These are phyloP conservation scores for Zoanthus sansibaricus DNA, from an alignment of 92 coral and sea anemone species.

Conservation along the genomic window DNA sequence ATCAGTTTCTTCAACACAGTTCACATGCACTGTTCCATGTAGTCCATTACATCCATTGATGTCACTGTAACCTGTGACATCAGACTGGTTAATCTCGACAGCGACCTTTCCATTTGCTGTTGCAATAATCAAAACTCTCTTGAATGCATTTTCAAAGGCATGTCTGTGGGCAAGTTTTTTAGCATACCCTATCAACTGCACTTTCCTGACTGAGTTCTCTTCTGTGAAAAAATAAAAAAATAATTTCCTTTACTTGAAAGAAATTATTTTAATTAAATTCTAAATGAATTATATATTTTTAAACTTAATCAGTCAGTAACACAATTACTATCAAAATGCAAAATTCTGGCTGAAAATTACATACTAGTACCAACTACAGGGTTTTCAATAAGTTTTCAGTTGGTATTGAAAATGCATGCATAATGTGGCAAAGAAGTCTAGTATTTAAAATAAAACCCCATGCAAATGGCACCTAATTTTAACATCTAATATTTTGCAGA, in stretches of 20 bases:
- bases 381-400: no score
- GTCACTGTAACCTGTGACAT: conserved; percentile 44
- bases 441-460: no score
- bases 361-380: no score
- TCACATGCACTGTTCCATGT: conserved; percentile 71
- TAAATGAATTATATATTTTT: not conserved
- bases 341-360: no score
- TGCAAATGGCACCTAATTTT: no score
- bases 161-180: conserved; percentile 87
- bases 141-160: conserved; percentile 87
- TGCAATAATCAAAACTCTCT: conserved; percentile 71
- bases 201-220: conserved; percentile 65
- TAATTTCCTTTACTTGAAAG: not conserved
- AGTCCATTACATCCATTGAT: conserved; percentile 31
- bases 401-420: no score
- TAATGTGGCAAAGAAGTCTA: no score
- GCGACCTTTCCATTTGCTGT: conserved; percentile 83
- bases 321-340: no score
- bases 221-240: conserved; percentile 46
- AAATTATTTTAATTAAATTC: not conserved
- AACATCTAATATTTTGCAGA: no score
- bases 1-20: conserved; percentile 56
- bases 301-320: no score
- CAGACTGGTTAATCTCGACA: conserved; percentile 77
- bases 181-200: conserved; percentile 75